phyloP scores from a whole-genome alignment of 2,888 invertebrate genomes.

The Drosophila greeni region DNA sequence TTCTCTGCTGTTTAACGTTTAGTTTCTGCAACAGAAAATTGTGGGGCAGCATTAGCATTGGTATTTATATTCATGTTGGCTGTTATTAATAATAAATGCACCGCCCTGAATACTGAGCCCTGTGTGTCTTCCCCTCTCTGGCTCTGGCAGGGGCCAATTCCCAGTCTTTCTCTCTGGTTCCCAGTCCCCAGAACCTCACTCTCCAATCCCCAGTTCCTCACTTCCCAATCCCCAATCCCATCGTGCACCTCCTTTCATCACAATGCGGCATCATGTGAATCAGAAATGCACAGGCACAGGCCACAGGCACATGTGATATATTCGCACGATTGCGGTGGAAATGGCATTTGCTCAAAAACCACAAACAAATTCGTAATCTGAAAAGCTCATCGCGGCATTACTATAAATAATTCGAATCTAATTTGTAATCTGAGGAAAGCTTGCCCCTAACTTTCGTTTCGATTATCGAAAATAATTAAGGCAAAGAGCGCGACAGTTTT shows the following conservation, averaged over 20 bases:
- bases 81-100: constrained; percentile 35
- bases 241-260: constrained; percentile 9
- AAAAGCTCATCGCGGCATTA: constrained; percentile 14
- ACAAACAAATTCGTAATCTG: constrained; percentile 13
- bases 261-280: constrained; percentile 13
- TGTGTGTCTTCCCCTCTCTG: background rate
- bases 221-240: background rate
- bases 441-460: background rate
- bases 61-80: constrained; percentile 32
- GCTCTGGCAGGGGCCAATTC: background rate
- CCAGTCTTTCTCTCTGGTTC: background rate
- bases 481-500: background rate
- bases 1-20: constrained; percentile 3
- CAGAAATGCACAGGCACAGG: constrained; percentile 9
- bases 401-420: constrained; percentile 13
- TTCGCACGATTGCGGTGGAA: constrained; percentile 14
- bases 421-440: constrained; percentile 13
- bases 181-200: background rate
- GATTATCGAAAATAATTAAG: constrained; percentile 2
- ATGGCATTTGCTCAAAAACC: constrained; percentile 14
- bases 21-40: constrained; percentile 28
- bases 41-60: constrained; percentile 22
- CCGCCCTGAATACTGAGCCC: background rate
- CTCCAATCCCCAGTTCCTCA: background rate
- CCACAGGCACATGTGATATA: constrained; percentile 10